Conservation (phyloP, 2,888 invertebrate species). For the Microchrysa polita region DNA sequence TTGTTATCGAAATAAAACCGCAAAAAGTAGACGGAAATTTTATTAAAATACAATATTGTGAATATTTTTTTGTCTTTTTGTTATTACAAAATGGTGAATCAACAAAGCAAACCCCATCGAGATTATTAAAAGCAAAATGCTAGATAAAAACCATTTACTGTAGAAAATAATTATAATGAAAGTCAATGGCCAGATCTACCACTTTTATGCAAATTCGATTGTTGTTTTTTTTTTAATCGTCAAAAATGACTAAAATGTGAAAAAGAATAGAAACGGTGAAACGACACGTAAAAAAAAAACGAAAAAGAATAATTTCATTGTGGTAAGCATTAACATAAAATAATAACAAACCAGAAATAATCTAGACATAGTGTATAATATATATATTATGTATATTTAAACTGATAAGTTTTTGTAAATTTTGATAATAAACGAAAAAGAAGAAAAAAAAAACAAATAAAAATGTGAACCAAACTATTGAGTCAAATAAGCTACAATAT, state of each 20-base stretch:
- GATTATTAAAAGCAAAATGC: slow-evolving; percentile 26
- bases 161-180: slow-evolving; percentile 15
- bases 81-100: slow-evolving; percentile 2
- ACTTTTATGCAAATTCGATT: slow-evolving; percentile 7
- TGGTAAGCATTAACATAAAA: slow-evolving; percentile 20
- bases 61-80: too few species aligned
- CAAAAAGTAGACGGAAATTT: not conserved
- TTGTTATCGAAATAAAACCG: not conserved
- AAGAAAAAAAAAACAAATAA: slow-evolving; percentile 30
- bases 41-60: slow-evolving; percentile 10
- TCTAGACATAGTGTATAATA: slow-evolving; percentile 25
- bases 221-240: slow-evolving; percentile 14
- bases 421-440: slow-evolving; percentile 40
- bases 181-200: slow-evolving; percentile 16
- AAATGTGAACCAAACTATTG: slow-evolving; percentile 28
- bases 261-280: slow-evolving; percentile 15
- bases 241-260: not conserved
- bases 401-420: slow-evolving; percentile 43
- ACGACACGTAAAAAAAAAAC: too few species aligned
- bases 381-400: slow-evolving; percentile 41
- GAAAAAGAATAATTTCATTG: slow-evolving; percentile 27
- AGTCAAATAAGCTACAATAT: slow-evolving; percentile 30
- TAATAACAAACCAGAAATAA: slow-evolving; percentile 25
- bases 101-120: slow-evolving; percentile 44
- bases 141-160: too few species aligned